These are phyloP conservation scores for Andrena minutula DNA, from an alignment of 2,888 invertebrate genomes.

Conservation along the genomic window DNA sequence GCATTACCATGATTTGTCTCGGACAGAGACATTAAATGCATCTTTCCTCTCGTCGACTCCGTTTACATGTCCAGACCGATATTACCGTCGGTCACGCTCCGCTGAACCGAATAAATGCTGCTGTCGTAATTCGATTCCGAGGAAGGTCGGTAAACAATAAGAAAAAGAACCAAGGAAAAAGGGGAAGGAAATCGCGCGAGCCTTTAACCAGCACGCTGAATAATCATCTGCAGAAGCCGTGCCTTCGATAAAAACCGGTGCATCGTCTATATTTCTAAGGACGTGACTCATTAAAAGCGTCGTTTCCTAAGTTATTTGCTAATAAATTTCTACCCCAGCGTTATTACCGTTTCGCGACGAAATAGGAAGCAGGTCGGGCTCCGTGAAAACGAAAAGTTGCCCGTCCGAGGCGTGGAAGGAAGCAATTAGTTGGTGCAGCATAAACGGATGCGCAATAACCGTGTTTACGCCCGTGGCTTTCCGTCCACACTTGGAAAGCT, in stretches of 20 bases:
- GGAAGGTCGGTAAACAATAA: slow-evolving; percentile 54
- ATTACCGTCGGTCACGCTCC: slow-evolving; percentile 69
- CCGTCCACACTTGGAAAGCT: slow-evolving; percentile 7
- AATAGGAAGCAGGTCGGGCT: too few species aligned
- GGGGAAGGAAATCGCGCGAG: background rate
- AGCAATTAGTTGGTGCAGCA: slow-evolving; percentile 7
- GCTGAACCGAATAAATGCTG: slow-evolving; percentile 71
- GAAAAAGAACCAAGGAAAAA: slow-evolving; percentile 23
- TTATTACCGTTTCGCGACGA: background rate
- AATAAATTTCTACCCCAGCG: slow-evolving; percentile 26
- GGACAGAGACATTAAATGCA: slow-evolving; percentile 14
- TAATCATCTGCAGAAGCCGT: slow-evolving; percentile 16
- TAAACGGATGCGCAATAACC: slow-evolving; percentile 2
- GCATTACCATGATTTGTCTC: slow-evolving; percentile 1
- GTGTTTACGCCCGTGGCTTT: background rate
- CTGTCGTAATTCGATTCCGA: slow-evolving; percentile 65
- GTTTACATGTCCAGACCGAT: slow-evolving; percentile 59
- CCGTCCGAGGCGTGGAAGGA: background rate
- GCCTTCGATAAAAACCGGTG: slow-evolving; percentile 29
- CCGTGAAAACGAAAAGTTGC: slow-evolving; percentile 6
- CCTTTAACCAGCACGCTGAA: slow-evolving; percentile 13
- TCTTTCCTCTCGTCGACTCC: slow-evolving; percentile 26
- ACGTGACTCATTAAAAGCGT: slow-evolving; percentile 38
- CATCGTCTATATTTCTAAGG: slow-evolving; percentile 30
- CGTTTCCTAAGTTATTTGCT: slow-evolving; percentile 38